These are phyloP conservation scores for Sesia bembeciformis DNA, from an alignment of 2,888 invertebrate species.

Conservation along the genomic window DNA sequence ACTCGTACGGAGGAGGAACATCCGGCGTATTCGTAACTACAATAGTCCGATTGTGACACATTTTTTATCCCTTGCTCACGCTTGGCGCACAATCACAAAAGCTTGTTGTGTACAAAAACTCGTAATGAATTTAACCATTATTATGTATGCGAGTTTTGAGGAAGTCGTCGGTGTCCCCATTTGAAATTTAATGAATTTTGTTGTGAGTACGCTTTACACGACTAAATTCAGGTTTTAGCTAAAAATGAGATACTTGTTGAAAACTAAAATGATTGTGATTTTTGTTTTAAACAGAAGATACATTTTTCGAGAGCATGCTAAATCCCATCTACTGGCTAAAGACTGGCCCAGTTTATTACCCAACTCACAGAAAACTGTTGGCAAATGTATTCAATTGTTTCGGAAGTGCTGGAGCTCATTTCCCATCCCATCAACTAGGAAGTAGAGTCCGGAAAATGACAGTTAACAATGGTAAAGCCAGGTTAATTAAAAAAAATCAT, in stretches of 20 bases:
- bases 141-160: slow-evolving; percentile 28
- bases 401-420: too few relatives aligned
- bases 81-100: slow-evolving; percentile 27
- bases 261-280: not conserved
- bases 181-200: slow-evolving; percentile 18
- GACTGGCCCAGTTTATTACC: too few relatives aligned
- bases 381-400: too few relatives aligned
- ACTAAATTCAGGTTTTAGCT: too few relatives aligned
- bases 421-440: too few relatives aligned
- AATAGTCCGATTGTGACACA: not conserved
- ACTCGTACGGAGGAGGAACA: not conserved
- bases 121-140: slow-evolving; percentile 31
- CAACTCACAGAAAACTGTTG: too few relatives aligned
- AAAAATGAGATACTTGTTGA: not conserved
- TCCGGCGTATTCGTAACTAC: not conserved
- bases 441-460: too few relatives aligned
- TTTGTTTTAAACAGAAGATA: not conserved
- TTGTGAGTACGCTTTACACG: slow-evolving; percentile 1
- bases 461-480: too few relatives aligned
- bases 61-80: slow-evolving; percentile 13
- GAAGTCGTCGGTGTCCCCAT: slow-evolving; percentile 22
- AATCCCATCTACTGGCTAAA: too few relatives aligned
- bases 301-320: too few relatives aligned
- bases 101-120: slow-evolving; percentile 21
- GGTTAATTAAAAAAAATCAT: too few relatives aligned